Base-by-base conservation (phyloP, 1,140 invertebrate genomes). In the Ceratosolen fusciceps region DNA sequence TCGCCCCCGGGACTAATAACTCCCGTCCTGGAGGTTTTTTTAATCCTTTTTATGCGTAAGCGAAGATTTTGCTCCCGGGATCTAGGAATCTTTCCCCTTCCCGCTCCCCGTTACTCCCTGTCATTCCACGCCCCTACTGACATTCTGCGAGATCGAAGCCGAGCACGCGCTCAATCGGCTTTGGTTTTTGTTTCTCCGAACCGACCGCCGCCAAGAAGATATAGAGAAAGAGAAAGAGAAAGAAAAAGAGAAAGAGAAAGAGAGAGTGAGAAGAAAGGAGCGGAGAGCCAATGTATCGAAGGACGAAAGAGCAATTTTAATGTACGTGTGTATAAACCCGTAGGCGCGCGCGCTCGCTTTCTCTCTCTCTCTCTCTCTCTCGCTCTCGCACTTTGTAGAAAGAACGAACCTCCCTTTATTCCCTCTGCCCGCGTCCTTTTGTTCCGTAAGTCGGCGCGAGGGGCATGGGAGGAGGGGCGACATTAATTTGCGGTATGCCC, bases 71-170 rank as follows among this genome's bases (percentile, higher is more conserved):
- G 67, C n/a, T 70, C 65, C 0, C 21, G 37, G n/a, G 67, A 29
- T 47, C 21, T 26, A 70, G 47, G 67, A 10, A 31, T 0, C 0
- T n/a, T 14, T 24, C 24, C 21, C 12, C 60, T 62, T 21, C 29
- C 5, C 29, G 3, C 21, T 19, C 60, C 19, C 60, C 60, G 9
- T 62, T 19, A 19, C 49, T 19, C 60, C 12, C 29, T 29, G 9
- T 31, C 26, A 24, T 26, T 29, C 29, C 24, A 0, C 19, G 49
- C 3, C 16, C 72, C 2, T 16, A 7, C 24, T 8, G 68, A 72
- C 65, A 77, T 78, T 78, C 76, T 56, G 56, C 52, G 76, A 78
- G 76, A 78, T 78, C 76, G 76, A 78, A 78, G 56, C 54, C 1
- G 34, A 12, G 43, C 52, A 4, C 47, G 62, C 60, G 62, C 74